Evolutionary conservation across 2,888 invertebrate genomes (phyloP).

Genomic region (Eulithis prunata): DNA sequence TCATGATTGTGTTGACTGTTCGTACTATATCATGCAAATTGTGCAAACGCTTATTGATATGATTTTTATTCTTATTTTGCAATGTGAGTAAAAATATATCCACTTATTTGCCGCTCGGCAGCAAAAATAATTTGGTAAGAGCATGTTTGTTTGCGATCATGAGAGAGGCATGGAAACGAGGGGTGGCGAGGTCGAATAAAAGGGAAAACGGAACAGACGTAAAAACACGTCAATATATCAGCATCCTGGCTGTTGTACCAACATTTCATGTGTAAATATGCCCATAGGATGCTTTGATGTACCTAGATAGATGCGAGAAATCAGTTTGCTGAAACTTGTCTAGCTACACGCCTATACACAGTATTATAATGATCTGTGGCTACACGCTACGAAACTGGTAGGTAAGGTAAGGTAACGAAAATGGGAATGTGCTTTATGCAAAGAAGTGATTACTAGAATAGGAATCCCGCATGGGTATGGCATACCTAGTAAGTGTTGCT

Average conservation of each 20-base stretch:
- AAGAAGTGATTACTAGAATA: too few relatives aligned
- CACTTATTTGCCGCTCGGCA: background rate
- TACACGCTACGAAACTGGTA: too few relatives aligned
- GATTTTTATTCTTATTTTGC: conserved; percentile 40
- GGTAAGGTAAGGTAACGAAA: too few relatives aligned
- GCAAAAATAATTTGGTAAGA: conserved; percentile 15
- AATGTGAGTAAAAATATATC: conserved; percentile 38
- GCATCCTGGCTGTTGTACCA: conserved; percentile 9
- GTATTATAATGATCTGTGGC: too few relatives aligned
- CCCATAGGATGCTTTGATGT: background rate
- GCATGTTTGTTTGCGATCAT: conserved; percentile 27
- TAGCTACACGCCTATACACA: too few relatives aligned
- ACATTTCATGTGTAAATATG: background rate
- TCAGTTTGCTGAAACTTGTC: too few relatives aligned
- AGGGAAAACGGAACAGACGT: conserved; percentile 24
- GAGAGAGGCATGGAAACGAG: conserved; percentile 16
- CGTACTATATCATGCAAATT: conserved; percentile 25
- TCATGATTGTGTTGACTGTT: conserved; percentile 35
- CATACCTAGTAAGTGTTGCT: background rate
- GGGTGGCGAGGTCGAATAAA: conserved; percentile 19
- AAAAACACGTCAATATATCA: conserved; percentile 30
- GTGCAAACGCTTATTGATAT: conserved; percentile 27
- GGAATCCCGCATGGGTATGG: too few relatives aligned
- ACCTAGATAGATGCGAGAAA: too few relatives aligned
- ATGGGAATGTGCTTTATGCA: too few relatives aligned